These are phyloP conservation scores for Dendrolimus punctatus DNA, from an alignment of 1,140 invertebrate genomes.

Conservation along the genomic window DNA sequence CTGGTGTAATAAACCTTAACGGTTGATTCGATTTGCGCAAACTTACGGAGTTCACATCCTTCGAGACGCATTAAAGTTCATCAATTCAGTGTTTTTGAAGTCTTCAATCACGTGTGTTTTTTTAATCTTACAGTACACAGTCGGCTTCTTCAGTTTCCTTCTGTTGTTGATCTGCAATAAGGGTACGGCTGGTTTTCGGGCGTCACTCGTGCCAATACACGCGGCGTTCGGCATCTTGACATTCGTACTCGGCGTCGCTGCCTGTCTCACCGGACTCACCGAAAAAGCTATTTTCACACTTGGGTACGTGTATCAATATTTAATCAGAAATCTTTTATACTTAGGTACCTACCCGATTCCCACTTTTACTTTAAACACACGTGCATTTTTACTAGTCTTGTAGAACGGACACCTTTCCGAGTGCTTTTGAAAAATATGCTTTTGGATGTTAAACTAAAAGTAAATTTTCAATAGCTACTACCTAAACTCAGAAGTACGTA, in stretches of 20 bases:
- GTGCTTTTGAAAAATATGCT: no score
- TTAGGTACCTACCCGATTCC: no score
- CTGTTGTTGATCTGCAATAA: slow-evolving; percentile 87
- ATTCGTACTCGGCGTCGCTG: slow-evolving; percentile 85
- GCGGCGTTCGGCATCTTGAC: slow-evolving; percentile 88
- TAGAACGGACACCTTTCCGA: no score
- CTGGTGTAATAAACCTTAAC: no score
- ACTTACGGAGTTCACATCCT: no score
- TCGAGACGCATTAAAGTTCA: no score
- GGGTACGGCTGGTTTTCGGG: slow-evolving; percentile 84
- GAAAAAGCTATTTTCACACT: slow-evolving; percentile 79
- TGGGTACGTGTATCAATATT: slow-evolving; percentile 60
- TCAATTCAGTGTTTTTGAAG: background rate
- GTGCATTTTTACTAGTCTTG: no score
- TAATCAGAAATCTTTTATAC: background rate
- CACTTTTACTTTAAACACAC: no score
- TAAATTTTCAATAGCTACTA: no score
- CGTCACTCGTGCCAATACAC: slow-evolving; percentile 85
- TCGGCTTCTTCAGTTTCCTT: slow-evolving; percentile 90
- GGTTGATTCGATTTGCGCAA: no score
- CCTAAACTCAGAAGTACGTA: no score
- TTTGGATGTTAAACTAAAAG: no score
- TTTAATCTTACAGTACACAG: slow-evolving; percentile 77
- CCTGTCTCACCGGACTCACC: slow-evolving; percentile 84
- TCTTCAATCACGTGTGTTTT: slow-evolving; percentile 6